These are phyloP conservation scores for Caenorhabditis sp. DNA, from an alignment of 2,888 invertebrate genomes.

Conservation along the genomic window DNA sequence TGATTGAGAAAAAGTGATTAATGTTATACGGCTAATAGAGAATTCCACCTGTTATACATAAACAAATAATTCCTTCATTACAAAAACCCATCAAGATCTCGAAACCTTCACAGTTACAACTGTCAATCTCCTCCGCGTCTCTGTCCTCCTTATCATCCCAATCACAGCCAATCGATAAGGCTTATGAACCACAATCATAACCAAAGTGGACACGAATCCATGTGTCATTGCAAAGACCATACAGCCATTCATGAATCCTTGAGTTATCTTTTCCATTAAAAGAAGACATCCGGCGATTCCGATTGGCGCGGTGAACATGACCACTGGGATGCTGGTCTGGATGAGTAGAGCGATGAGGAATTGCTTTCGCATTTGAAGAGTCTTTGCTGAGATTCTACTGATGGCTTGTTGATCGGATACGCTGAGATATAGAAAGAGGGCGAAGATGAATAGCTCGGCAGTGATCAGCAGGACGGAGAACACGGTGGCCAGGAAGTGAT, in stretches of 20 bases:
- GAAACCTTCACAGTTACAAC: no score
- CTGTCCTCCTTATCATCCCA: no score
- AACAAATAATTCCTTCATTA: no score
- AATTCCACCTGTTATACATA: no score
- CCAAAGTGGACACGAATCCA: neutral
- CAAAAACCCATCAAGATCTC: no score
- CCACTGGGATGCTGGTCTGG: neutral
- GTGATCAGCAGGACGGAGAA: no score
- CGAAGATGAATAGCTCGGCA: neutral
- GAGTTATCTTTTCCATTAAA: no score
- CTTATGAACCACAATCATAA: neutral
- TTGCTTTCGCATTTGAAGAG: neutral
- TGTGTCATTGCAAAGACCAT: neutral
- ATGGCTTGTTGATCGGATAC: neutral
- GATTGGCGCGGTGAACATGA: neutral
- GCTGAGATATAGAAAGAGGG: neutral
- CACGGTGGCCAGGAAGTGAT: no score
- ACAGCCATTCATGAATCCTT: neutral
- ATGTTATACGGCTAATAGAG: no score
- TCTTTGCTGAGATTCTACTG: neutral
- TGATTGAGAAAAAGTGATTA: no score
- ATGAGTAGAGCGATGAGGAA: neutral
- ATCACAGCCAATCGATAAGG: neutral
- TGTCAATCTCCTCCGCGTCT: no score
- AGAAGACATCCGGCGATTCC: no score